Evolutionary conservation across 2,113 vertebrate species (phyloP), one percentile per base, ranked within the genome.

Genomic region (Sinocyclocheilus anophthalmus): DNA sequence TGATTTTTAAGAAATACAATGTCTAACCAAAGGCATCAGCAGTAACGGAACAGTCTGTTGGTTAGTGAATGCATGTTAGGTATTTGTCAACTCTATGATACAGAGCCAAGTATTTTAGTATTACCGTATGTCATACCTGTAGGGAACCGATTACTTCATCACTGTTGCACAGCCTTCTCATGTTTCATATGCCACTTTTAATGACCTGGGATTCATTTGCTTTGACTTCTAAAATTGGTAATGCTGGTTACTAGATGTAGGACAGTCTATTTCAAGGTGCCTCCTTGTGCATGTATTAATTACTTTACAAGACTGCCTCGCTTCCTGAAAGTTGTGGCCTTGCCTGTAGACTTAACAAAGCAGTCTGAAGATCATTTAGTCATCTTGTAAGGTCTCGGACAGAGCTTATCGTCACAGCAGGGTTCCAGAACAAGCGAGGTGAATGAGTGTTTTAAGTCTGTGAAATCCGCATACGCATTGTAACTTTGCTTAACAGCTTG

Each of bases 231-330:
- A 83, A 59, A 39, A 7, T 84, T 33, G 30, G 65, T 67, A 59
- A 79, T 79, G 72, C 42, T 88, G 78, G 73, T 77, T 63, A 84
- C 72, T 81, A 24, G 37, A 88, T 88, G 63, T 90, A 82, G 89
- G 72, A 26, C 78, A n/a, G 24, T 88, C 48, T 89, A 57, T 84
- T 90, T 86, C 65, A 85, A 89, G 78, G 42, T 73, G 37, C 70
- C 69, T 63, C 78, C 65, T 88, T 63, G 59, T n/a, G 67, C 12
- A 69, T 76, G 0, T 65, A 24, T 75, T 89, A 59, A 86, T 90
- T 86, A 83, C 20, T 61, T 26, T 37, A 39, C 39, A 48, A 76
- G 69, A 77, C 48, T 26, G 2, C 7, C 37, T 30, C 1, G 7
- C 45, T 61, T 81, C 85, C 48, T 11, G 33, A 59, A 67, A 48